Evolutionary conservation across 2,113 vertebrate genomes (phyloP), one percentile per base, ranked within the genome.

Genomic region (Rhea americana): DNA sequence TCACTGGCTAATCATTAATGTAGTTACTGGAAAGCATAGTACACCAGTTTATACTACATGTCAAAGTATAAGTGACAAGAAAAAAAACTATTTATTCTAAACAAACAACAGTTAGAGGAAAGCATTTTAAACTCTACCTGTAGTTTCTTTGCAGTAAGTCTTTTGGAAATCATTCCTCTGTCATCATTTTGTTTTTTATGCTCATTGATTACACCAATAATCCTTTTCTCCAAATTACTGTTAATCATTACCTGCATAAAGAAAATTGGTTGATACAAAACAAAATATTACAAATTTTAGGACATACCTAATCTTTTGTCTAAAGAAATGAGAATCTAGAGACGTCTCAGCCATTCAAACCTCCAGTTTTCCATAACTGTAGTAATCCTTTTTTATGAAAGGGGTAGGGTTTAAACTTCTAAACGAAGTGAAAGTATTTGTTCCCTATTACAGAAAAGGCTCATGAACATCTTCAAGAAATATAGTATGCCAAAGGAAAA

Each of bases 121-220:
- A 81, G 11, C 35, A 56, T 45, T 91, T 76, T 47, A n/a, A 81
- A 93, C 21, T 75, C n/a, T 92, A 99, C 99, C 99, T 99, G 97
- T 85, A 99, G 93, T 90, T 99, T 99, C 95, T 99, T 99, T 92
- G 96, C 98, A 70, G 99, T 99, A 62, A 99, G 98, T 96, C 99
- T 98, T 95, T 97, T 98, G 43, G 99, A 99, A 97, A 99, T 98
- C 8, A 98, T 97, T 73, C 98, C 99, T 90, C 98, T 98, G 92
- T 99, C 98, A 14, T 97, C 97, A 95, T 97, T 97, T 95, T 99
- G 98, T 37, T 97, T 98, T 92, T 98, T 98, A 97, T 99, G 98
- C 30, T 99, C 98, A 96, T 99, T 99, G 87, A 99, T 99, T 76
- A 99, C 79, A 80, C 96, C 98, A 72, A 99, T 99, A 92, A 99